Evolutionary conservation across 2,797 vertebrate genomes (phyloP).

Genomic region (Hyperoplus lanceolatus): DNA sequence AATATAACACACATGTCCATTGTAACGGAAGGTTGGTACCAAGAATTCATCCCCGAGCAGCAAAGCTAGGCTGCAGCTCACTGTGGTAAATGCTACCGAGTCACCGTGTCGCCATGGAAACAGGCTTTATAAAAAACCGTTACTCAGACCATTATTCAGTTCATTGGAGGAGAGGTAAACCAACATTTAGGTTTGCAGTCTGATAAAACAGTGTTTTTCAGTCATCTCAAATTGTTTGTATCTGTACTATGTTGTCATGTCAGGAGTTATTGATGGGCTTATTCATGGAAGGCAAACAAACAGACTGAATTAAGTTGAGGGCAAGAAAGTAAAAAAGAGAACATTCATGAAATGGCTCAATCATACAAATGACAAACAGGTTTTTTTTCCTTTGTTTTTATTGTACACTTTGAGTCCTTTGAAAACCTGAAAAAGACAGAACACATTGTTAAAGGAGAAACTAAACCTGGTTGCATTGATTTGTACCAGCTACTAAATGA

Average conservation of each 20-base stretch:
- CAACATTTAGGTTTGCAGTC: too few species aligned
- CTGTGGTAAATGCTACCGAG: constrained; percentile 28
- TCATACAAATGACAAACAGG: constrained; percentile 30
- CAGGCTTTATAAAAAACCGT: constrained; percentile 19
- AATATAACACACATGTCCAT: not conserved
- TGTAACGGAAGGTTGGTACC: not conserved
- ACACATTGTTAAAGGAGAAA: not conserved
- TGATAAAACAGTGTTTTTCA: not conserved
- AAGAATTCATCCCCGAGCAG: constrained; percentile 22
- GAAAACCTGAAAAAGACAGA: constrained; percentile 68
- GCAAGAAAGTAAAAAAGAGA: too few species aligned
- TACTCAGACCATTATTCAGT: not conserved
- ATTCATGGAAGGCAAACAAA: not conserved
- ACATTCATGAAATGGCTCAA: not conserved
- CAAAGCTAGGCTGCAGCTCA: constrained; percentile 41
- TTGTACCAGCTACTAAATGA: not conserved
- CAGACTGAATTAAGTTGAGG: not conserved
- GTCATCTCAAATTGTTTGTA: not conserved
- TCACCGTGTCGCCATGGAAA: constrained; percentile 70
- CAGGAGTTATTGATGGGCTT: not conserved
- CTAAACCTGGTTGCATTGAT: not conserved
- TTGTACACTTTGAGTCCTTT: constrained; percentile 75
- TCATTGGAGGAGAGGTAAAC: not conserved
- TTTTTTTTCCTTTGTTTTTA: constrained; percentile 66
- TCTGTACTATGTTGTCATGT: not conserved